These are phyloP conservation scores for Drosophila yakuba DNA, from an alignment of 1,140 invertebrate genomes.

Conservation along the genomic window DNA sequence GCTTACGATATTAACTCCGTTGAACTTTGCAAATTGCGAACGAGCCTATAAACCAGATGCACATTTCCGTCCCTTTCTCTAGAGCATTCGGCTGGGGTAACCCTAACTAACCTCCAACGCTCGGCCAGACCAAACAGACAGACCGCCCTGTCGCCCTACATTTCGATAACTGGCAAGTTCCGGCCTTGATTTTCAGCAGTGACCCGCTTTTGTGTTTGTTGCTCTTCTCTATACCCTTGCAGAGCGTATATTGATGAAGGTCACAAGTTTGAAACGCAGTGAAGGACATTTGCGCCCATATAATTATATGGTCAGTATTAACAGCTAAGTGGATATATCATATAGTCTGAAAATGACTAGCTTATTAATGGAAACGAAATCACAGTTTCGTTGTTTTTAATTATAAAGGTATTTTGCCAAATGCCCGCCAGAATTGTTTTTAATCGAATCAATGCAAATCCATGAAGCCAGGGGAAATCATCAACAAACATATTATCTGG, in stretches of 20 bases:
- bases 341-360: too few species aligned
- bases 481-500: too few species aligned
- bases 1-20: constrained; percentile 37
- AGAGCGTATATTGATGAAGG: constrained; percentile 5
- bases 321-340: too few species aligned
- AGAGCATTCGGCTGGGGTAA: constrained; percentile 18
- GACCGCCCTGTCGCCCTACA: constrained; percentile 73
- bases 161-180: constrained; percentile 66
- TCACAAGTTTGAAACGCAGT: constrained; percentile 1
- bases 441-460: too few species aligned
- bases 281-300: background rate
- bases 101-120: constrained; percentile 29
- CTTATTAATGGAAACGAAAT: too few species aligned
- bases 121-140: constrained; percentile 59
- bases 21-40: constrained; percentile 35
- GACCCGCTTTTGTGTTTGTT: constrained; percentile 66
- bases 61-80: constrained; percentile 8
- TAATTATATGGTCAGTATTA: too few species aligned
- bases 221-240: constrained; percentile 3
- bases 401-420: background rate
- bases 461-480: too few species aligned
- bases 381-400: too few species aligned
- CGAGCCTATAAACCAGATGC: constrained; percentile 65
- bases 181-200: constrained; percentile 82
- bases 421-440: too few species aligned